Evolutionary conservation across 2,797 vertebrate genomes (phyloP).

Genomic region (Etheostoma nigrum): DNA sequence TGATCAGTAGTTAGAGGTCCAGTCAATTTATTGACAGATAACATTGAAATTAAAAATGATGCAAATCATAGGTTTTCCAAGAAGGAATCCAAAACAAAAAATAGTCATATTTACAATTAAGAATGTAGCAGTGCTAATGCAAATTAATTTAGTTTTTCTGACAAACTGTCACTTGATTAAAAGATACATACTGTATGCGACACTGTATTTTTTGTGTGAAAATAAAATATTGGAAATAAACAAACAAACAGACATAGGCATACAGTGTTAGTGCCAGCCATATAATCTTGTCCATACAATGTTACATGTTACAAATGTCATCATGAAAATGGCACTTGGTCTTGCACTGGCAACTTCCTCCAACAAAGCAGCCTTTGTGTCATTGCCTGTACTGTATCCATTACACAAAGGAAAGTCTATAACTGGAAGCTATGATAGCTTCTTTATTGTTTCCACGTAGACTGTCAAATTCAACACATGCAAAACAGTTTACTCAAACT

Average conservation of each 20-base stretch:
- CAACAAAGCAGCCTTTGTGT: not conserved
- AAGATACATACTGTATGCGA: conserved; percentile 14
- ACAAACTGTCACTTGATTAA: not conserved
- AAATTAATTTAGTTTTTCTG: conserved; percentile 16
- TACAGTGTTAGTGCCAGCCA: conserved; percentile 1
- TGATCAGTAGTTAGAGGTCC: conserved; percentile 36
- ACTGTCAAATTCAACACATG: not conserved
- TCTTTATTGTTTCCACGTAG: conserved; percentile 16
- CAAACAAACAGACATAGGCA: not conserved
- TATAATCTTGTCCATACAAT: not conserved
- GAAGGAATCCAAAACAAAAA: conserved; percentile 24
- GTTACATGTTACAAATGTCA: not conserved
- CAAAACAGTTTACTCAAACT: conserved; percentile 10
- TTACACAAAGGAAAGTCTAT: conserved; percentile 7
- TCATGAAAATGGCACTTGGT: conserved; percentile 9
- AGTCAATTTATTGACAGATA: conserved; percentile 69
- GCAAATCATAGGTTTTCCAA: conserved; percentile 7
- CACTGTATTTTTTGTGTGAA: not conserved
- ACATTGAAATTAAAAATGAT: conserved; percentile 45
- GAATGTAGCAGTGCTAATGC: conserved; percentile 42
- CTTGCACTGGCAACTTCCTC: conserved; percentile 7
- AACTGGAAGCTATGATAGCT: not conserved
- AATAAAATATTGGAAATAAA: not conserved
- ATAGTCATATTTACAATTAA: conserved; percentile 51
- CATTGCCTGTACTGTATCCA: not conserved